Base-by-base conservation (phyloP, 2,888 invertebrate genomes). In the Schizaphis graminum region DNA sequence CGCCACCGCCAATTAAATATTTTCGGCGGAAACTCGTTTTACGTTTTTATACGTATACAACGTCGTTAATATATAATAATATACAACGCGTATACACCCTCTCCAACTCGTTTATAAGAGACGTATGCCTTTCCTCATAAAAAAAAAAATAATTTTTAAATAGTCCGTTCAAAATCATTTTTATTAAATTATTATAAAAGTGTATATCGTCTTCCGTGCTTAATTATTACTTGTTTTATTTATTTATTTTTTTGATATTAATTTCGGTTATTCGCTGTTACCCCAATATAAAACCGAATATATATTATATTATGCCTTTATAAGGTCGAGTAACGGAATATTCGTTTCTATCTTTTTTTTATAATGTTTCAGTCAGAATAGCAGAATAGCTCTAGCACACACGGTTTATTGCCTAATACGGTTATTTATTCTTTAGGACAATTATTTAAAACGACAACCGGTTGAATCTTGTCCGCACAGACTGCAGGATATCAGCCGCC, bases 291-390 rank as follows among this genome's bases (percentile, higher is more conserved):
- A 85, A 85, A 91, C 67, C 90, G 26, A n/a, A 41, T 49, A 49
- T 13, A 26, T 87, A 87, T 44, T 87, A 49, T 49, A 47, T 87
- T 28, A 56, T 67, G 21, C 35, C n/a, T 35, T n/a, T 67, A 47
- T 91, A 86, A 86, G 91, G 91, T 91, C 91, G 91, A 91, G 21
- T 91, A 91, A 91, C 91, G 91, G 91, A 86, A 86, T 26, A 57
- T 91, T 44, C 44, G 13, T 44, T 47, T 61, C 41, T 35, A 1
- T 57, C 85, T 28, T 28, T 28, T 41, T 35, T 35, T 67, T 67
- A 67, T 67, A 67, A 67, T 67, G 67, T 67, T n/a, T 67, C 67
- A 67, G n/a, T 67, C 67, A 7, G n/a, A n/a, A 67, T 67, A 7
- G 67, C n/a, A 21, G 35, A 67, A 67, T 67, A 35, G 16, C 67